These are phyloP conservation scores for Euzetes globulus DNA, from an alignment of 2,888 invertebrate species.

Conservation along the genomic window DNA sequence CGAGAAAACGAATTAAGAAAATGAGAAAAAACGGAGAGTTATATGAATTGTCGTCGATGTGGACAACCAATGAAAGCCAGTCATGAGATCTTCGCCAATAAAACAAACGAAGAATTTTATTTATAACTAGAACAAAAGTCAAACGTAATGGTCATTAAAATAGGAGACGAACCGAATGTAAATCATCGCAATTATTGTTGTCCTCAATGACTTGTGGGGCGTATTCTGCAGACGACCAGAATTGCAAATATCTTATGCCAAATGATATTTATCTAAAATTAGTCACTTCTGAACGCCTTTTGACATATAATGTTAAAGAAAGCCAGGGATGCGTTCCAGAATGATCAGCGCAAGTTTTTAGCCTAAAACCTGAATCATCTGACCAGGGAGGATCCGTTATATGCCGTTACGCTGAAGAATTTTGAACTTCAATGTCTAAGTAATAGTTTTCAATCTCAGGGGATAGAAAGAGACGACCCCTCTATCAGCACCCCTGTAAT, in stretches of 20 bases:
- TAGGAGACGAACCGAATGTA: neutral
- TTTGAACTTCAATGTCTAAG: no score
- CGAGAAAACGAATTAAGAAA: neutral
- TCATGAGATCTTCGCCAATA: neutral
- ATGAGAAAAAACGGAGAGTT: neutral
- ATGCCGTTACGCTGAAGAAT: no score
- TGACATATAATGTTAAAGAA: no score
- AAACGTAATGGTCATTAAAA: constrained; percentile 11
- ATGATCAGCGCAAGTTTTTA: no score
- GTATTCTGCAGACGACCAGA: constrained; percentile 5
- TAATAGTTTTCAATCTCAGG: no score
- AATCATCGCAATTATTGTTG: constrained; percentile 17
- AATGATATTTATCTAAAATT: neutral
- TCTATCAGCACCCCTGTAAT: no score
- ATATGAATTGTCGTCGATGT: neutral
- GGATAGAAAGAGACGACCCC: no score
- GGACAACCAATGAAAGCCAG: neutral
- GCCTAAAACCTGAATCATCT: no score
- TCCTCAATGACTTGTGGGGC: constrained; percentile 21
- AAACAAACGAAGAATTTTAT: neutral
- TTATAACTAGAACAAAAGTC: neutral
- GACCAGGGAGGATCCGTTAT: no score
- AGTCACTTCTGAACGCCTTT: no score
- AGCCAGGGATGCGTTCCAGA: no score
- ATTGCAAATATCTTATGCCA: constrained; percentile 17